Percentiles rank a stretch among this genome's conserved stretches.
phyloP scores from a whole-genome alignment of 2,113 vertebrate species.

The Burhinus bistriatus region DNA sequence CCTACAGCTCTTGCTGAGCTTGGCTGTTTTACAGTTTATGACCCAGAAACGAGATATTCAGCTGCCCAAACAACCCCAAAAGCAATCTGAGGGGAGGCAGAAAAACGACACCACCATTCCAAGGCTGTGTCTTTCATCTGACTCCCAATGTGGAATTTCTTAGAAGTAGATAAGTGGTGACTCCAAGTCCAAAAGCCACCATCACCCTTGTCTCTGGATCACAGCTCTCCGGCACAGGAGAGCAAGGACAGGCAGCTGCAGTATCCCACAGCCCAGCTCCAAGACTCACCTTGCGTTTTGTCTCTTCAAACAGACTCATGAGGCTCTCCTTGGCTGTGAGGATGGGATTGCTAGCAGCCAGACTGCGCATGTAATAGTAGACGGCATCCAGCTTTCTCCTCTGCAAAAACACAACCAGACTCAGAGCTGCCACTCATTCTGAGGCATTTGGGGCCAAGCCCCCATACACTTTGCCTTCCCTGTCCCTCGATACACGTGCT shows the following conservation, averaged over 20 bases:
- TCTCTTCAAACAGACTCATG: conserved; percentile 98
- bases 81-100: background rate
- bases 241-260: background rate
- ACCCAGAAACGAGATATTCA: background rate
- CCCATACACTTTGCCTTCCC: background rate
- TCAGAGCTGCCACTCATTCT: background rate
- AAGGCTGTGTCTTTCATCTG: background rate
- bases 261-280: background rate
- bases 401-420: conserved; percentile 70
- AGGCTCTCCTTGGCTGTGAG: conserved; percentile 97
- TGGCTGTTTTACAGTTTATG: background rate
- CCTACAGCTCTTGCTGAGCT: background rate
- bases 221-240: background rate
- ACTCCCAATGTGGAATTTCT: background rate
- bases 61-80: background rate
- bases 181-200: background rate
- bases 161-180: background rate
- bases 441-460: background rate
- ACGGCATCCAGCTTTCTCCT: conserved; percentile 97
- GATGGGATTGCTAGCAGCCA: conserved; percentile 97
- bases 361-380: conserved; percentile 98
- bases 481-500: background rate
- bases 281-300: conserved; percentile 91
- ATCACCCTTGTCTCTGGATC: background rate
- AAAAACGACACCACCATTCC: background rate